phyloP scores from a whole-genome alignment of 2,113 vertebrate species.

The Ageneiosus marmoratus region DNA sequence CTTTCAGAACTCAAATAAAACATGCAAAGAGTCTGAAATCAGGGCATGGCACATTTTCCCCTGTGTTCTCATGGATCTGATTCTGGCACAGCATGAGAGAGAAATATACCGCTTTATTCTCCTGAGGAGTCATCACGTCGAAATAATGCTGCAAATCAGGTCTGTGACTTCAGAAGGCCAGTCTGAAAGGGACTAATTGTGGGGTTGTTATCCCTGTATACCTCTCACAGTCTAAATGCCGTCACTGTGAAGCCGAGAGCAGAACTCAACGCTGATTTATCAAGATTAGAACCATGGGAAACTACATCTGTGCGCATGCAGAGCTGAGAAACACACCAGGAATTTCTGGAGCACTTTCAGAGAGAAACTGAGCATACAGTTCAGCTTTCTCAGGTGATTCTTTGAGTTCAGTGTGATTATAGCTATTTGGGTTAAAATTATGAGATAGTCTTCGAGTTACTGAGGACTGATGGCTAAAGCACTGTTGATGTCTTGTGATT shows the following conservation, averaged over 20 bases:
- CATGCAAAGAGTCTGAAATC: constrained; percentile 18
- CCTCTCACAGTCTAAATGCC: constrained; percentile 15
- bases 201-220: constrained; percentile 34
- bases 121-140: constrained; percentile 41
- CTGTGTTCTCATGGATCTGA: constrained; percentile 10
- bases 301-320: constrained; percentile 4
- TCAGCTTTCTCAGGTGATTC: constrained; percentile 35
- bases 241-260: constrained; percentile 1
- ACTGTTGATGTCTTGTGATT: constrained; percentile 9
- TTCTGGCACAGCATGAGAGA: constrained; percentile 43
- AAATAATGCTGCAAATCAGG: constrained; percentile 37
- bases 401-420: constrained; percentile 37
- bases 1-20: neutral
- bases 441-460: constrained; percentile 6
- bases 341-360: constrained; percentile 48
- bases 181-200: constrained; percentile 46
- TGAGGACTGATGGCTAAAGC: neutral
- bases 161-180: constrained; percentile 39
- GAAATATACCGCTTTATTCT: constrained; percentile 28
- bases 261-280: constrained; percentile 31
- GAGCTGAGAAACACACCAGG: constrained; percentile 24
- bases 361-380: constrained; percentile 28
- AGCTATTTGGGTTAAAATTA: constrained; percentile 14
- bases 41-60: constrained; percentile 4
- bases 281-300: constrained; percentile 51